Evolutionary conservation across 2,797 vertebrate species (phyloP).

Genomic region (Sebastes nivosus): DNA sequence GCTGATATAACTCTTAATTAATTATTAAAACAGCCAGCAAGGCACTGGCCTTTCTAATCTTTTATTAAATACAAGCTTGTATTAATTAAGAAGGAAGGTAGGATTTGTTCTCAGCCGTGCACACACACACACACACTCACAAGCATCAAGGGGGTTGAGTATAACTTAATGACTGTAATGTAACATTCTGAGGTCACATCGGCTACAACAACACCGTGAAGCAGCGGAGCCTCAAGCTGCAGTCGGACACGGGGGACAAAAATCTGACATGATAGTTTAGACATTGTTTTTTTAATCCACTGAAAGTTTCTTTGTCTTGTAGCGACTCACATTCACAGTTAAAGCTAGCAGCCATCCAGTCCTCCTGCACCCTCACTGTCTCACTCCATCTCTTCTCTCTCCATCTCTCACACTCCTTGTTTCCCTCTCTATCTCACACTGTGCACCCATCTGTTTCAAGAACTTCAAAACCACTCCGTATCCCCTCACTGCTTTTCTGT

Average conservation of each 20-base stretch:
- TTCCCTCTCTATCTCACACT: slow-evolving; percentile 67
- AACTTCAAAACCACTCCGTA: slow-evolving; percentile 59
- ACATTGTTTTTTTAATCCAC: not conserved
- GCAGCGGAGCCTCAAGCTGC: not conserved
- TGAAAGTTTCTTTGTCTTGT: slow-evolving; percentile 6
- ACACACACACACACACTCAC: not conserved
- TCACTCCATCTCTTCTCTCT: slow-evolving; percentile 42
- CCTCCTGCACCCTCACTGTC: slow-evolving; percentile 10
- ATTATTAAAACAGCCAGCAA: slow-evolving; percentile 36
- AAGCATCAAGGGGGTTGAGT: not conserved
- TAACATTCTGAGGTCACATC: not conserved
- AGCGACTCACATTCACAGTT: not conserved
- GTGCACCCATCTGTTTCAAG: slow-evolving; percentile 74
- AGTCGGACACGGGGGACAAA: not conserved
- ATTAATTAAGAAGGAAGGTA: slow-evolving; percentile 36
- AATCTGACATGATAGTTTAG: not conserved
- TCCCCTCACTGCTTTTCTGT: slow-evolving; percentile 34
- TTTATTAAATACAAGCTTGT: slow-evolving; percentile 42
- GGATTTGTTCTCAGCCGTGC: not conserved
- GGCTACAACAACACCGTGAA: not conserved
- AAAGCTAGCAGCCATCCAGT: slow-evolving; percentile 21
- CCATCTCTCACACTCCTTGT: slow-evolving; percentile 38
- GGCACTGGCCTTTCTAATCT: slow-evolving; percentile 20
- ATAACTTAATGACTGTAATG: not conserved
- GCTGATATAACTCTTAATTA: not conserved